Conservation (phyloP, 2,113 vertebrate genomes). For the Aptenodytes patagonicus region DNA sequence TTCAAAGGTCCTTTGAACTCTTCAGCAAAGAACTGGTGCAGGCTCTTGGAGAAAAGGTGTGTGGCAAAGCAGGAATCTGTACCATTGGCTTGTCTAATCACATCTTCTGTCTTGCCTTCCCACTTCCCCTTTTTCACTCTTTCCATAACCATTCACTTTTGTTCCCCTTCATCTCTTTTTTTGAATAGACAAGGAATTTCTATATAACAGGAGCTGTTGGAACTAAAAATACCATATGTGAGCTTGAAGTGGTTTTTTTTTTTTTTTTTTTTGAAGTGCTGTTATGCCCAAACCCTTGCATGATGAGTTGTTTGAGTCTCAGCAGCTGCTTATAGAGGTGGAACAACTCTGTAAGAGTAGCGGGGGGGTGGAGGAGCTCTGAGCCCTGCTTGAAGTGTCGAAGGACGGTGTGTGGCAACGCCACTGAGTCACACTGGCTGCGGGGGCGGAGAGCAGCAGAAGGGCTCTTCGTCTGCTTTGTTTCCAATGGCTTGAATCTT, state of each 20-base stretch:
- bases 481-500: neutral
- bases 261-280: neutral
- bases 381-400: neutral
- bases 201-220: neutral
- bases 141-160: neutral
- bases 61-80: neutral
- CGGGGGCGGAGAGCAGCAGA: neutral
- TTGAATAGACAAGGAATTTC: neutral
- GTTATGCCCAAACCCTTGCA: neutral
- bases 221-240: neutral
- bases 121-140: neutral
- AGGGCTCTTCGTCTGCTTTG: neutral
- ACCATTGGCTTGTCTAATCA: neutral
- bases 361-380: neutral
- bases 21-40: neutral
- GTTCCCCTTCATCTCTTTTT: neutral
- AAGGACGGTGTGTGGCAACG: neutral
- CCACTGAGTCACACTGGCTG: neutral
- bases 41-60: neutral
- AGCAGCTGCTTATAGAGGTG: neutral
- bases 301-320: neutral
- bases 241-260: neutral
- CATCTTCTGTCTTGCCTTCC: neutral
- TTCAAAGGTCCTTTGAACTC: neutral
- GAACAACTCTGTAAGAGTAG: neutral